phyloP scores from a whole-genome alignment of 2,888 invertebrate species.

The Nomada lathburiana region DNA sequence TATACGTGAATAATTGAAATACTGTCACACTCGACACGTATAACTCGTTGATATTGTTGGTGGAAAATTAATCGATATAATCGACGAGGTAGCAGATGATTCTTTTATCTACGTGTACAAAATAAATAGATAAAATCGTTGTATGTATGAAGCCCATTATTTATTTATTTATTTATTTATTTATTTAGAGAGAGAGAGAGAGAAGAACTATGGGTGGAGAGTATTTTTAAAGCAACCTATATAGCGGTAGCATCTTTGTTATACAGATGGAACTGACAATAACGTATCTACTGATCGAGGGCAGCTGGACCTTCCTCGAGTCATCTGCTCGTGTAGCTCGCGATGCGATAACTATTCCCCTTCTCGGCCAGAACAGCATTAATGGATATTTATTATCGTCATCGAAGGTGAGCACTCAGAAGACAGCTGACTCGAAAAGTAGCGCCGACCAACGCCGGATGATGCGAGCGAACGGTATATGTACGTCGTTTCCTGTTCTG shows the following conservation, averaged over 20 bases:
- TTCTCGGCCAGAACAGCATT: conserved; percentile 70
- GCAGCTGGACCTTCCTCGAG: conserved; percentile 82
- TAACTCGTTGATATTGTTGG: no score
- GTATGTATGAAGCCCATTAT: no score
- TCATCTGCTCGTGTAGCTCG: conserved; percentile 82
- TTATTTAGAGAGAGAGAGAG: no score
- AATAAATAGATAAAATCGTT: no score
- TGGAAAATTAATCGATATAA: no score
- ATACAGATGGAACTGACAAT: conserved; percentile 71
- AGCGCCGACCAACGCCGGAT: conserved; percentile 57
- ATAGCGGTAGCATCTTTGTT: conserved; percentile 58
- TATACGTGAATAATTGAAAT: no score
- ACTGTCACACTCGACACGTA: no score
- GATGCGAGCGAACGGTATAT: conserved; percentile 29
- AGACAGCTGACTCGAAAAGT: conserved; percentile 68
- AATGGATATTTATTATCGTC: conserved; percentile 84
- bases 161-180: no score
- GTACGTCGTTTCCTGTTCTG: neutral
- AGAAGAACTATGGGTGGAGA: no score
- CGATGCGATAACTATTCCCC: conserved; percentile 83
- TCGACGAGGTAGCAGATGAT: no score
- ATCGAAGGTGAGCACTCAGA: conserved; percentile 73
- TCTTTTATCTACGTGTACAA: no score
- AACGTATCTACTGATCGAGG: conserved; percentile 73
- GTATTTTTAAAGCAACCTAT: neutral